Base-by-base conservation (phyloP, 2,113 vertebrate species). In the Stigmatopora nigra region DNA sequence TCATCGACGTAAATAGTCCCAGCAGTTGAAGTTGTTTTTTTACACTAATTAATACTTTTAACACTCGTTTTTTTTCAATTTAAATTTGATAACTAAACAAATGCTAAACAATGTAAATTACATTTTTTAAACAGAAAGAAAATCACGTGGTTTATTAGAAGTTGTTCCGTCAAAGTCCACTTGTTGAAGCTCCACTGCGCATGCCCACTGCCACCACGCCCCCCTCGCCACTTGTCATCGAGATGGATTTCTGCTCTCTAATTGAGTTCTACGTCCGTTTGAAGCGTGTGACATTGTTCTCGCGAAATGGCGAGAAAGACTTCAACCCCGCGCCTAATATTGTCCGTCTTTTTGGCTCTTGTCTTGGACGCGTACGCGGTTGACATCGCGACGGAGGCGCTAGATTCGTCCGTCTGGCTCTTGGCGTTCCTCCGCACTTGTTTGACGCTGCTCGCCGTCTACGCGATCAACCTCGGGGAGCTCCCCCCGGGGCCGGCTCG, bases 331-430 rank as follows among this genome's bases (percentile, higher is more conserved):
- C 58, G 61, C 3, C 0, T 59, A 46, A 19, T 38, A 0, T 1
- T 1, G 2, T 22, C 68, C 61, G 52, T 80, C 31, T 10, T 0
- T 7, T 15, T 65, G 1, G 0, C 80, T 0, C 0, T 83, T 2
- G 73, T 36, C 7, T 36, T 76, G 5, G 89, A 90, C 22, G 31
- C 89, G 3, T 0, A 31, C 0, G 3, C 84, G 41, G 79, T 87
- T 67, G 76, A 70, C 68, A 77, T 75, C 0, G 64, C 75, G 4
- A 78, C 77, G 1, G 61, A 35, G 1, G 59, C 14, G 0, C 62
- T 1, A 14, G 31, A 1, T 60, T 5, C 69, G 47, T 51, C 31
- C 15, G 16, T 2, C 10, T 64, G 22, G 47, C 10, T 20, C 36
- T 73, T 0, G 4, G 82, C 89, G 5, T 64, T 25, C 25, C 61